phyloP scores from a whole-genome alignment of 1,140 invertebrate genomes.

The Telenomus remus region DNA sequence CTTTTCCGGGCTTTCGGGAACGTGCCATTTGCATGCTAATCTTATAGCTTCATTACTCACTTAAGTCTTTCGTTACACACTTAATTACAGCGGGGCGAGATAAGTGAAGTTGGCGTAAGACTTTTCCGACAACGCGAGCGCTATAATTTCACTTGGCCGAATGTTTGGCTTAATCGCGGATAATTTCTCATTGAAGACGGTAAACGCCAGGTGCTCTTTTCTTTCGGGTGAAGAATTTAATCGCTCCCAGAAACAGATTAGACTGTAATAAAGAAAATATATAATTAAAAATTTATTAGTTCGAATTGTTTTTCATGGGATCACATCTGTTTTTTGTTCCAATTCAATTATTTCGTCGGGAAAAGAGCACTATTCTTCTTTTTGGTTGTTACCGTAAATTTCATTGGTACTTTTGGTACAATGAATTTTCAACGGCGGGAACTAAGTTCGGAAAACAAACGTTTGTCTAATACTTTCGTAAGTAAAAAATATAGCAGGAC shows the following conservation, averaged over 20 bases:
- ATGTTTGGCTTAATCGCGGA: slow-evolving; percentile 25
- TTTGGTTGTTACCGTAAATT: no score
- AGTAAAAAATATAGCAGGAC: slow-evolving; percentile 22
- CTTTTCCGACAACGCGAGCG: slow-evolving; percentile 26
- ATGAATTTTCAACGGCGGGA: no score
- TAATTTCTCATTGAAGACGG: slow-evolving; percentile 12
- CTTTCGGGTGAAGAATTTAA: background rate
- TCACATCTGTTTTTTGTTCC: no score
- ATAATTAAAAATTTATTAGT: no score
- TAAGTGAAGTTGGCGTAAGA: slow-evolving; percentile 45
- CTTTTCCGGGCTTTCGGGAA: slow-evolving; percentile 47
- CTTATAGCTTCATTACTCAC: slow-evolving; percentile 53
- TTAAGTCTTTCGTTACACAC: slow-evolving; percentile 51
- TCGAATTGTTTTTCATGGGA: no score
- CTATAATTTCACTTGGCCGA: slow-evolving; percentile 17
- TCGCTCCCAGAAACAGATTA: no score
- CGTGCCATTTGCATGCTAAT: slow-evolving; percentile 55
- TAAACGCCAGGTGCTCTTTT: background rate
- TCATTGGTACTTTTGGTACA: no score
- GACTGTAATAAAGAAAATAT: no score
- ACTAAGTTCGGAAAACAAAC: slow-evolving; percentile 3
- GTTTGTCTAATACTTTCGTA: slow-evolving; percentile 9
- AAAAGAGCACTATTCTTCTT: no score
- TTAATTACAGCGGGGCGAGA: slow-evolving; percentile 49
- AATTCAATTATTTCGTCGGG: no score